Evolutionary conservation across 2,888 invertebrate species (phyloP), one percentile per base, ranked within the genome.

Genomic region (Brachyopa scutellaris): DNA sequence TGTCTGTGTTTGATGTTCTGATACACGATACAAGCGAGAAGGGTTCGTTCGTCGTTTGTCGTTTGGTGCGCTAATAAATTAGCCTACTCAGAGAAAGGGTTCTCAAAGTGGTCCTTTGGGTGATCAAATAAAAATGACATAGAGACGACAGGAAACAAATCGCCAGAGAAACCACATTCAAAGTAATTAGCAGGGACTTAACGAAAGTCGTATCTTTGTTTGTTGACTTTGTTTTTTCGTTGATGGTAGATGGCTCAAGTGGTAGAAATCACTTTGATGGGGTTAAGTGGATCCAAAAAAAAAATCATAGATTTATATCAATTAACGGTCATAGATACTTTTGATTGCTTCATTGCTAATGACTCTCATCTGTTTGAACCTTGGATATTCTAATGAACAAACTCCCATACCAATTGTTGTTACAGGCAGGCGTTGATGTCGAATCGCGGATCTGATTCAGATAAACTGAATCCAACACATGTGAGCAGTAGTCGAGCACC

Each of bases 361-460:
- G 40, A 66, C 61, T 78, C 55, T 17, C 17, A 51, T 66, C 36
- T 62, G 64, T 13, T 26, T 29, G 85, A 87, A 86, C 85, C 85
- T 86, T 87, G 88, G 88, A 90, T 90, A 87, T 89, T 89, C 90
- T 89, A 89, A 89, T 89, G 87, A 88, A 88, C 86, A 85, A 85
- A 86, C 86, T 85, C 84, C 85, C 72, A 76, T 78, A 84, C 86
- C 88, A 86, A 90, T 88, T 90, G 90, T 90, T 90, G 90, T 90
- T 91, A 90, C 94, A 95, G 96, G 92, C 95, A 96, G 91, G 95
- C 95, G 85, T 87, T 90, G 69, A 90, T 90, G 88, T 90, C 90
- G 73, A 90, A 90, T 84, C 89, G 90, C 86, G 90, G 91, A 86
- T 89, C 90, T 87, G 90, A 91, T 86, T 91, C 91, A 87, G 91